These are phyloP conservation scores for Pimephales promelas DNA, from an alignment of 2,113 vertebrate species.

Conservation along the genomic window DNA sequence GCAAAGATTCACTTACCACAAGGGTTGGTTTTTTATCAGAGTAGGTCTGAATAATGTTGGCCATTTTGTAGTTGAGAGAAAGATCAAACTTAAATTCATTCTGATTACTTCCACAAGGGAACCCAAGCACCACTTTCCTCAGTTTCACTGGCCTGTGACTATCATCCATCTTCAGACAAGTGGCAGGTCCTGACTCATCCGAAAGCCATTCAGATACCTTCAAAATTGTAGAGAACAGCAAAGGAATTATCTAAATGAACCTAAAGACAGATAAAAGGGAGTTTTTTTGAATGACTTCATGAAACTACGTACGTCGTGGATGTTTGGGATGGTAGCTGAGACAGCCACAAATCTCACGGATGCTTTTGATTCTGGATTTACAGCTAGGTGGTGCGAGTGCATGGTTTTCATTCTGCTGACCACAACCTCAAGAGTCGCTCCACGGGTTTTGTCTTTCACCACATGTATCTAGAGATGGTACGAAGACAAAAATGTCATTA, in stretches of 20 bases:
- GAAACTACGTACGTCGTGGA: constrained; percentile 81
- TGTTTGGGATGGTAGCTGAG: constrained; percentile 95
- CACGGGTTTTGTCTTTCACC: constrained; percentile 91
- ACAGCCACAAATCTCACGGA: constrained; percentile 92
- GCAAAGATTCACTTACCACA: constrained; percentile 79
- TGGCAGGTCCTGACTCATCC: constrained; percentile 80
- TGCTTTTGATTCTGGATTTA: constrained; percentile 65
- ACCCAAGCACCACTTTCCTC: constrained; percentile 92
- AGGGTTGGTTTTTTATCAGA: constrained; percentile 92
- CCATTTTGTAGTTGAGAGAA: constrained; percentile 93
- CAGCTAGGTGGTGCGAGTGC: constrained; percentile 72
- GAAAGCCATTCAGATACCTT: constrained; percentile 97
- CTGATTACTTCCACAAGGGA: constrained; percentile 85
- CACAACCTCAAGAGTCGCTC: constrained; percentile 94
- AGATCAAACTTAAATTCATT: constrained; percentile 97
- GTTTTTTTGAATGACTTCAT: background rate
- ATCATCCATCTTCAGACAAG: constrained; percentile 91
- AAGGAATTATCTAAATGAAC: background rate
- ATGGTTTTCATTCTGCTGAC: constrained; percentile 97
- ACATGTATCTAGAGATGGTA: constrained; percentile 82
- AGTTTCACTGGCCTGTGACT: constrained; percentile 93
- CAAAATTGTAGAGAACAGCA: background rate
- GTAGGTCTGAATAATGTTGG: constrained; percentile 90
- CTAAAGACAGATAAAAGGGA: background rate
- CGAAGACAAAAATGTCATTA: background rate